phyloP scores from a whole-genome alignment of 1,140 invertebrate genomes.

The Drosophila orena region DNA sequence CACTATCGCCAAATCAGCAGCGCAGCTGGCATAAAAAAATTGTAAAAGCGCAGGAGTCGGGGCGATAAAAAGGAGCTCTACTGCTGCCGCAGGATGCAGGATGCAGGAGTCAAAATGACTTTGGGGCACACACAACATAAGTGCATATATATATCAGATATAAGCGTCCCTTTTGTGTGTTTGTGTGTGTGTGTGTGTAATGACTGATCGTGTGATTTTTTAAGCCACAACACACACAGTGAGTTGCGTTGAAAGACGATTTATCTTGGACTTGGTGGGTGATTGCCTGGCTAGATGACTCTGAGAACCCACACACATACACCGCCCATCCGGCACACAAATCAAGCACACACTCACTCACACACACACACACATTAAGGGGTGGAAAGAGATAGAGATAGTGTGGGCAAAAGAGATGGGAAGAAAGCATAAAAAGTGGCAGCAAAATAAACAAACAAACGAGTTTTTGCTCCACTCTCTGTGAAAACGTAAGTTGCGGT shows the following conservation, averaged over 20 bases:
- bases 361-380: not conserved
- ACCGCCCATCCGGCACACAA: conserved; percentile 36
- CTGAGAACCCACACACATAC: conserved; percentile 12
- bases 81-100: conserved; percentile 10
- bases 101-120: conserved; percentile 66
- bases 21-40: conserved; percentile 78
- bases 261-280: conserved; percentile 76
- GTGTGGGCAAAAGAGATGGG: not conserved
- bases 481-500: conserved; percentile 79
- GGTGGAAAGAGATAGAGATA: not conserved
- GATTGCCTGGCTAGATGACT: conserved; percentile 53
- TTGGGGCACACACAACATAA: conserved; percentile 63
- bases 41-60: conserved; percentile 56
- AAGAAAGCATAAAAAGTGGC: conserved; percentile 67
- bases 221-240: conserved; percentile 53
- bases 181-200: conserved; percentile 62
- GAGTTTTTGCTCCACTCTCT: conserved; percentile 50
- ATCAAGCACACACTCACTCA: conserved; percentile 25
- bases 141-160: conserved; percentile 67
- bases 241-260: conserved; percentile 80
- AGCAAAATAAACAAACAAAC: conserved; percentile 75
- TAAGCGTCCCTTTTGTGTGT: conserved; percentile 23
- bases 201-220: conserved; percentile 84
- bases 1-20: conserved; percentile 80
- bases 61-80: conserved; percentile 67